phyloP scores from a whole-genome alignment of 1,140 invertebrate species.

The Belonocnema kinseyi region DNA sequence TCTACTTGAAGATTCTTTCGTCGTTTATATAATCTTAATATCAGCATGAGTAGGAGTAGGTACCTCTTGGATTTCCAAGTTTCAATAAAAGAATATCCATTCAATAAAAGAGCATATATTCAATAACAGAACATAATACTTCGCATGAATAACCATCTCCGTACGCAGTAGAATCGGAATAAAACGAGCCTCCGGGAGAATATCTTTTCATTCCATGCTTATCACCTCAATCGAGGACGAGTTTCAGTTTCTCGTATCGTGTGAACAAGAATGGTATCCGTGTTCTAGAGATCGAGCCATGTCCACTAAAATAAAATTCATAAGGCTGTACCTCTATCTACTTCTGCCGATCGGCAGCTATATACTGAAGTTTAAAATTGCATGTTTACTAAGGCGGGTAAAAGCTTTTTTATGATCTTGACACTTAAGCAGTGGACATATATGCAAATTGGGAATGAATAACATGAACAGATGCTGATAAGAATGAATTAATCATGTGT shows the following conservation, averaged over 20 bases:
- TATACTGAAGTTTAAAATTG: slow-evolving; percentile 4
- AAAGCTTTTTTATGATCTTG: slow-evolving; percentile 15
- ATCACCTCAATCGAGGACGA: slow-evolving; percentile 20
- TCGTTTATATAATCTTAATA: no score
- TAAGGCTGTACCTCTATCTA: not conserved
- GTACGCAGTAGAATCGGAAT: not conserved
- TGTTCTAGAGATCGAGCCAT: slow-evolving; percentile 8
- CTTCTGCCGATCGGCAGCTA: not conserved
- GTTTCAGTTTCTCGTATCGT: slow-evolving; percentile 17
- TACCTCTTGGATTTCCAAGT: not conserved
- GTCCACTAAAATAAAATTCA: slow-evolving; percentile 15
- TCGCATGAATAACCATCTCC: not conserved
- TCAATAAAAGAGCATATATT: not conserved
- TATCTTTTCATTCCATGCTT: slow-evolving; percentile 12
- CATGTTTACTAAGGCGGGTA: not conserved
- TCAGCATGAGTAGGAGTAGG: not conserved
- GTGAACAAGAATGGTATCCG: slow-evolving; percentile 10
- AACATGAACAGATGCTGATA: slow-evolving; percentile 7
- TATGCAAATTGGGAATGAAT: not conserved
- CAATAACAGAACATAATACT: slow-evolving; percentile 15
- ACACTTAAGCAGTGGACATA: not conserved
- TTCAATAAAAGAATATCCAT: not conserved
- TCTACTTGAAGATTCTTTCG: no score
- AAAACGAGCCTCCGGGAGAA: not conserved
- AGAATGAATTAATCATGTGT: slow-evolving; percentile 3